Percentiles rank a stretch among this genome's conserved stretches.
phyloP scores from a whole-genome alignment of 2,888 invertebrate genomes.

The Amblyjoppa proteus region DNA sequence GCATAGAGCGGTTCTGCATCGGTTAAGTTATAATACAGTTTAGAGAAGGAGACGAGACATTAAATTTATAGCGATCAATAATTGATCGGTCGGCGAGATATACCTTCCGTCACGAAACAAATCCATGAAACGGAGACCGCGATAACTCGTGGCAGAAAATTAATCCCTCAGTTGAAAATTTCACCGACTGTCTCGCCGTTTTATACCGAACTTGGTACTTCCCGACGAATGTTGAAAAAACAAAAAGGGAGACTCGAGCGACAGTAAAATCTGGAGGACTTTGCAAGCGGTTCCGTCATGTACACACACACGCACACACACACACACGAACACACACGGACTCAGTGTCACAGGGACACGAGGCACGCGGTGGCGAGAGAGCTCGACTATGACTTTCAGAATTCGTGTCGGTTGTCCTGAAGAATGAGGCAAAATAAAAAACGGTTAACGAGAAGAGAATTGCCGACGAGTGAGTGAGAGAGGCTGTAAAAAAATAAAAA shows the following conservation, averaged over 20 bases:
- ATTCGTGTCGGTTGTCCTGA: slow-evolving; percentile 61
- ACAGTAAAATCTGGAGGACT: slow-evolving; percentile 22
- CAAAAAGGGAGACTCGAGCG: background rate
- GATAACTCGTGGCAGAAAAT: slow-evolving; percentile 14
- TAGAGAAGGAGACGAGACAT: slow-evolving; percentile 12
- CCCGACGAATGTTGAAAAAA: slow-evolving; percentile 20
- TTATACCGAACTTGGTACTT: background rate
- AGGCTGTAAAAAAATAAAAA: slow-evolving; percentile 56
- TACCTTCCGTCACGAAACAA: background rate
- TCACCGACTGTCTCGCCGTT: slow-evolving; percentile 55
- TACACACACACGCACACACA: background rate
- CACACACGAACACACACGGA: background rate
- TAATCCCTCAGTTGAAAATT: slow-evolving; percentile 26
- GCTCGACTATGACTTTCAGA: slow-evolving; percentile 57
- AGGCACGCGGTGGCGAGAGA: slow-evolving; percentile 64
- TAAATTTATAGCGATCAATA: slow-evolving; percentile 38
- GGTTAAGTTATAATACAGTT: background rate
- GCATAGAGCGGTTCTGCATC: background rate
- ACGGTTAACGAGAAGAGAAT: slow-evolving; percentile 66
- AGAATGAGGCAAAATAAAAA: slow-evolving; percentile 67
- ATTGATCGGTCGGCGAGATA: slow-evolving; percentile 41
- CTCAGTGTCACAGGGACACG: slow-evolving; percentile 53
- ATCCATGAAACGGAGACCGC: background rate
- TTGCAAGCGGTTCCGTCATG: slow-evolving; percentile 2
- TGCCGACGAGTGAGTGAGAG: slow-evolving; percentile 68